Base-by-base conservation (phyloP, 2,797 vertebrate genomes). In the Argyrosomus regius region DNA sequence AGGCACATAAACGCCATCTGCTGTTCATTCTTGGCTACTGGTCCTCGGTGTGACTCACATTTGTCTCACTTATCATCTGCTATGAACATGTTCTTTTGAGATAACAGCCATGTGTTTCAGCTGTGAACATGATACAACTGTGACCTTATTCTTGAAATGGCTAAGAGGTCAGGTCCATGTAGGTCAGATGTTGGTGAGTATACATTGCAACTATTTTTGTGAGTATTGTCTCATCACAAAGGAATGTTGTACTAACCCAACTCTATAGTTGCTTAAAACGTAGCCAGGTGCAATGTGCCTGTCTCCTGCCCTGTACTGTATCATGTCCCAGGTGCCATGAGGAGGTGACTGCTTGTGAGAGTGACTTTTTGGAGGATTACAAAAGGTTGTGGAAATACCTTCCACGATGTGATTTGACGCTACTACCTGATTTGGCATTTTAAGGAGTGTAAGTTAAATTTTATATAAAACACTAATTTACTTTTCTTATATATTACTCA, bases 111-210 rank as follows among this genome's bases (percentile, higher is more conserved):
- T 75, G 75, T 80, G 68, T 89, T 80, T 84, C 20, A 3, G 35
- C 85, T 70, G 77, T 79, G 66, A 88, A 89, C 87, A 80, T 65
- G 87, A 92, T 89, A 87, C 69, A 82, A 35, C 79, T 45, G 22
- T 68, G 80, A 87, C 86, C 84, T 86, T 86, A 52, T 72, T 74
- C 72, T 69, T 49, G 53, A 80, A 74, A 86, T 90, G 82, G 56
- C 77, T 67, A n/a, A 65, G 70, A 71, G 86, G 87, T 85, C 84
- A 35, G 5, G 14, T 66, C 35, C 24, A 24, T 11, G 52, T 46
- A 60, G 28, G 60, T 75, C 41, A 57, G 35, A 74, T 53, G 43
- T 6, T 31, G 48, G n/a, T 68, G 70, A 64, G 62, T 73, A 43
- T 57, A 43, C 59, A 64, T 58, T 70, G 31, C 43, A 31, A 54